Evolutionary conservation across 2,113 vertebrate species (phyloP).

Genomic region (Myrmecobius fasciatus): DNA sequence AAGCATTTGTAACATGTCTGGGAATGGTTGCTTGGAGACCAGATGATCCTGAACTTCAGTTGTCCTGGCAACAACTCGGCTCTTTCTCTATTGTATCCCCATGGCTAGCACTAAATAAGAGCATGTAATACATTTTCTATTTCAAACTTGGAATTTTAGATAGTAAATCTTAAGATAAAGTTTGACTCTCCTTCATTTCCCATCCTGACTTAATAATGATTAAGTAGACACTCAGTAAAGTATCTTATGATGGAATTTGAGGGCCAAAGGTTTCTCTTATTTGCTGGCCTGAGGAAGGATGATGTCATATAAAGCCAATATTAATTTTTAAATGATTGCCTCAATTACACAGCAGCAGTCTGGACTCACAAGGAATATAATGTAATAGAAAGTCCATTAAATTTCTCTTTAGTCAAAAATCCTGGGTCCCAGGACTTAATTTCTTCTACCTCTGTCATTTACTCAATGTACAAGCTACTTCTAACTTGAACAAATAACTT

Average conservation of each 20-base stretch:
- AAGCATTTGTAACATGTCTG: constrained; percentile 58
- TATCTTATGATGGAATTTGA: constrained; percentile 32
- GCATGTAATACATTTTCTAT: constrained; percentile 41
- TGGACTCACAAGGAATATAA: background rate
- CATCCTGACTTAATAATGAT: background rate
- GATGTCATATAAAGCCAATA: constrained; percentile 31
- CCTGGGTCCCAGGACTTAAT: background rate
- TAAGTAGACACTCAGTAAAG: constrained; percentile 47
- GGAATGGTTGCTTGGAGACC: constrained; percentile 73
- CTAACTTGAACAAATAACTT: background rate
- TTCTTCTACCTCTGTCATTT: background rate
- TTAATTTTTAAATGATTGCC: constrained; percentile 31
- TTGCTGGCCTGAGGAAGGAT: constrained; percentile 32
- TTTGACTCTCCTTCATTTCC: background rate
- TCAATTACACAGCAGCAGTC: constrained; percentile 36
- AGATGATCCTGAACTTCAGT: constrained; percentile 70
- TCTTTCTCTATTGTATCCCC: constrained; percentile 66
- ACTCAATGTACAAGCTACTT: background rate
- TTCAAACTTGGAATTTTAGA: constrained; percentile 45
- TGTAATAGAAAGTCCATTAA: background rate
- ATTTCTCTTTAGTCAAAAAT: background rate
- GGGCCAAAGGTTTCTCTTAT: constrained; percentile 15
- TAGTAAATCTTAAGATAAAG: background rate
- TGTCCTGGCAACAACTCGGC: constrained; percentile 66
- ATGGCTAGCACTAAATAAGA: constrained; percentile 37